These are phyloP conservation scores for Neodiprion virginianus DNA, from an alignment of 1,140 invertebrate genomes.

Conservation along the genomic window DNA sequence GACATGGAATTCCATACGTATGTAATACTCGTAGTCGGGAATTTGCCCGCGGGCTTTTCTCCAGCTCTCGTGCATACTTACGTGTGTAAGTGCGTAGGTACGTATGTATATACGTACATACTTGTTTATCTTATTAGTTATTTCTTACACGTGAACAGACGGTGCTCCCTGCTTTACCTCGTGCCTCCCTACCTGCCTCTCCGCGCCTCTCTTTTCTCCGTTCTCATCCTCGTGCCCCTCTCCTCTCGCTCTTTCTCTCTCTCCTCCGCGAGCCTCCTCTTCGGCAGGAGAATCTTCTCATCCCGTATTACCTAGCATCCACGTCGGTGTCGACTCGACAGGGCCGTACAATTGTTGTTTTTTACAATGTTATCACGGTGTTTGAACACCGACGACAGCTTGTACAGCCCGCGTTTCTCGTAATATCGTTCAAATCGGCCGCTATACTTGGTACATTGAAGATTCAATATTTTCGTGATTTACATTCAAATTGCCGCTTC, in stretches of 20 bases:
- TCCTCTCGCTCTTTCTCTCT: constrained; percentile 27
- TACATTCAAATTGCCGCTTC: too few relatives aligned
- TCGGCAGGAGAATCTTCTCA: constrained; percentile 13
- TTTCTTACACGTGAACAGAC: constrained; percentile 5
- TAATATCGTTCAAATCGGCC: neutral
- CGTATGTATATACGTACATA: neutral
- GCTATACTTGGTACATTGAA: constrained; percentile 43
- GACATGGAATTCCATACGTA: constrained; percentile 24
- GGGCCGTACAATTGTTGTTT: neutral
- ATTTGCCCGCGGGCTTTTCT: constrained; percentile 40
- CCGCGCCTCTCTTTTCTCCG: constrained; percentile 28
- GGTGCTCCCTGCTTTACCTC: neutral
- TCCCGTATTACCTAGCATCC: neutral
- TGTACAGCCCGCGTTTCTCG: neutral
- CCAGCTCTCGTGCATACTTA: constrained; percentile 25
- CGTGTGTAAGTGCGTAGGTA: constrained; percentile 13
- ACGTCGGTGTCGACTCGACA: constrained; percentile 5
- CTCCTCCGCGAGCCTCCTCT: constrained; percentile 18
- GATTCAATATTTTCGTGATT: constrained; percentile 22
- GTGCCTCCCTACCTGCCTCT: neutral
- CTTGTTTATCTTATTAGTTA: neutral
- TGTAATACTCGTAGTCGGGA: constrained; percentile 27
- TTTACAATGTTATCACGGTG: neutral
- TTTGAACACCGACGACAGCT: neutral
- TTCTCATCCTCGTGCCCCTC: constrained; percentile 28